Conservation (phyloP, 2,888 invertebrate genomes). For the Saturnia japonica region DNA sequence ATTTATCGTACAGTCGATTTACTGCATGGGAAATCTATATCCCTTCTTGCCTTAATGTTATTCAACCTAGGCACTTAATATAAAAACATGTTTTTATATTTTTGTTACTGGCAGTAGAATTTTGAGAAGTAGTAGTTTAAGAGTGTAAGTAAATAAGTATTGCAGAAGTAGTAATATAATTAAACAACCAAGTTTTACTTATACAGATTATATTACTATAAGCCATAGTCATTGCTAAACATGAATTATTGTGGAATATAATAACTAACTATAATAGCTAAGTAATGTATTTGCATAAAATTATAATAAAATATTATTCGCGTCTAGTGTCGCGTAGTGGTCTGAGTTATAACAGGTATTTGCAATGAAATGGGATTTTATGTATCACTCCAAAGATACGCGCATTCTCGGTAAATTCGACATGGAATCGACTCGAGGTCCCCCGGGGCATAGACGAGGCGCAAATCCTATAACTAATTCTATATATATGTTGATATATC, state of each 20-base stretch:
- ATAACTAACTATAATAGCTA: not conserved
- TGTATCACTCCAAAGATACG: not conserved
- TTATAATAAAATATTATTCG: not conserved
- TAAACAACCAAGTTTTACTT: too few species aligned
- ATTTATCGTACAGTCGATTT: too few species aligned
- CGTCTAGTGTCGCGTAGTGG: not conserved
- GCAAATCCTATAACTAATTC: not conserved
- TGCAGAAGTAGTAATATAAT: too few species aligned
- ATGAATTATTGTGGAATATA: not conserved
- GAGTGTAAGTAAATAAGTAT: too few species aligned
- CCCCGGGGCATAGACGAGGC: not conserved
- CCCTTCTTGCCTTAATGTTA: too few species aligned
- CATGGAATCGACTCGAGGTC: conserved; percentile 1
- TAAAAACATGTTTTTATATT: too few species aligned
- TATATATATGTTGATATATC: not conserved
- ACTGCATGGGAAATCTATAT: too few species aligned
- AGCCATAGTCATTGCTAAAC: not conserved
- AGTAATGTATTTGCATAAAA: not conserved
- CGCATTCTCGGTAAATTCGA: not conserved
- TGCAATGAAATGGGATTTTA: not conserved
- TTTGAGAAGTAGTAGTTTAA: too few species aligned
- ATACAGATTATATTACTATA: not conserved
- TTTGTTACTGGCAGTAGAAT: too few species aligned
- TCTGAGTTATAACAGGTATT: not conserved
- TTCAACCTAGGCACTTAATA: too few species aligned